Base-by-base conservation (phyloP, 2,888 invertebrate species). In the Pseudococcus longispinus region DNA sequence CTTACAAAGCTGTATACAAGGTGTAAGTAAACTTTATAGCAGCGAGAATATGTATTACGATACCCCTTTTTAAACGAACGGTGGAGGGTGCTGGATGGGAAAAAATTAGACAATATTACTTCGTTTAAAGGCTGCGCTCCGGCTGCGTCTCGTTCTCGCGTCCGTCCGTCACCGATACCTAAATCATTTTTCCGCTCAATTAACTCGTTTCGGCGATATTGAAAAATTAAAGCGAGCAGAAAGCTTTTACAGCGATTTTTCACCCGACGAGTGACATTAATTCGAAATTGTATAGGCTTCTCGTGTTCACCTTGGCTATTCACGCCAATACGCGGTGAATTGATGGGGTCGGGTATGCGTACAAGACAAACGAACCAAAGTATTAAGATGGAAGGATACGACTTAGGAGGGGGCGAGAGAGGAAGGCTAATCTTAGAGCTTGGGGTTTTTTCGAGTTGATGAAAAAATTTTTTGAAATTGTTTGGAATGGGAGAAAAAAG, bases 141-240 rank as follows among this genome's bases (percentile, higher is more conserved):
- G 26, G 23, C 70, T 11, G 26, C 70, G 20, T 20, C 29, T 11
- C 29, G 60, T 4, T n/a, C 26, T 23, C 29, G 1, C 26, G n/a
- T 23, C 60, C 26, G 32, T 74, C 77, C 77, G 77, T 80, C 77
- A 80, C 77, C 77, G 74, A 74, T 42, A 80, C 77, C 37, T 80
- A 42, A 80, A 80, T 80, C 77, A 80, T 80, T 80, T 80, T 80
- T 80, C 42, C 77, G 77, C 77, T 80, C 77, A 80, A 80, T 80
- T 80, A 80, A 80, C 77, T 80, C 77, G 77, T 80, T 80, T 80
- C 42, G 20, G 20, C 77, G 77, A 13, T 42, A 80, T 42, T 80
- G 77, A 80, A 80, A 80, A 80, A 80, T 80, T 42, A 42, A 42
- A 80, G 20, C 77, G 74, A 74, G 74, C 29, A 74, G 32, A 74